Base-by-base conservation (phyloP, 2,888 invertebrate species). In the Eristalis arbustorum region DNA sequence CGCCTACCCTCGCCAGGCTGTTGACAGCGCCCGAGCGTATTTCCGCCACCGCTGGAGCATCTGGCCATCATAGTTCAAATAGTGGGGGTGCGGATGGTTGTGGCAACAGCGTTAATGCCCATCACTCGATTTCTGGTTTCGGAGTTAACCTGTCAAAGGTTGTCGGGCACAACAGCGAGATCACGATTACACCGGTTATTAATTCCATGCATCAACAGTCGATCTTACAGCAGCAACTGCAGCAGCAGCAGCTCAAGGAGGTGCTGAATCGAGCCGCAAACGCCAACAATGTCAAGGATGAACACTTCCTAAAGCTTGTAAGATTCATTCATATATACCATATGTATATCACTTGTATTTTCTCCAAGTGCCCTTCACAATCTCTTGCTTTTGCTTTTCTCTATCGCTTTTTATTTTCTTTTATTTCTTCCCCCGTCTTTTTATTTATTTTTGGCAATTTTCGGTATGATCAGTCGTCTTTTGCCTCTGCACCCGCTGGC, bases 1-100 rank as follows among this genome's bases (percentile, higher is more conserved):
- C 96, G 90, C 96, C 96, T 88, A 97, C 97, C 90, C 94, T 97
- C 92, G 96, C 96, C 89, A 94, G 96, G 93, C 94, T 97, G 89
- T 94, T 97, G 90, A 97, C 96, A 88, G 96, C 96, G 82, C 94
- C 94, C 90, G 94, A 94, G 91, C 91, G 93, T 56, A 89, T 89
- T 56, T 84, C 88, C 22, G 72, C 80, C 25, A 62, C 76, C 69
- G 49, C 49, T 18, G 49, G 49, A 49, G 18, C 49, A 49, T 49
- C 49, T 18, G 18, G 49, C 8, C 81, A 79, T 13, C 75, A 78
- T 3, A 76, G 82, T n/a, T 79, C 88, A 25, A 63, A 66, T 10
- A 83, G 76, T 8, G 69, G 64, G 0, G 80, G 63, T 28, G 84
- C 61, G 10, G 73, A 68, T 10, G 42, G 42, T 31, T 31, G 31